These are phyloP conservation scores for Myotis myotis DNA, from an alignment of 2,797 vertebrate genomes.

Conservation along the genomic window DNA sequence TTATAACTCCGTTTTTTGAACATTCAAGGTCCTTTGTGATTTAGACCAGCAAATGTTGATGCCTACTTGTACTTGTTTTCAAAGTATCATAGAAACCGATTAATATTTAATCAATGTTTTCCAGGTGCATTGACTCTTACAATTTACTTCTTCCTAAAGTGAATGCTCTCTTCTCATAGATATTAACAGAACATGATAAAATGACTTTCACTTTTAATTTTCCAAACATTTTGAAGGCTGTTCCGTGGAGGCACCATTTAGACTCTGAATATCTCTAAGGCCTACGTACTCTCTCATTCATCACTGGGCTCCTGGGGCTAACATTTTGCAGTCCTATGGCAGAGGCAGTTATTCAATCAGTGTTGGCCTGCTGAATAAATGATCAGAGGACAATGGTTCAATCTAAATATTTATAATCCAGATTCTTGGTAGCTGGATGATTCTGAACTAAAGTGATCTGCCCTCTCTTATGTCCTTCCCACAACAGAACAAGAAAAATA, in stretches of 20 bases:
- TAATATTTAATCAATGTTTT: constrained; percentile 58
- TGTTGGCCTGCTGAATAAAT: constrained; percentile 36
- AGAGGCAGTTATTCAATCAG: constrained; percentile 40
- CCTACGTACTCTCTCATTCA: constrained; percentile 30
- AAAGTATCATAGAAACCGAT: not conserved
- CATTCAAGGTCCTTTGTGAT: constrained; percentile 1
- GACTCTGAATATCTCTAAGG: not conserved
- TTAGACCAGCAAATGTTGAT: constrained; percentile 29
- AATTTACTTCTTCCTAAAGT: constrained; percentile 52
- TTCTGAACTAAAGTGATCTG: not conserved
- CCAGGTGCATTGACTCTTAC: constrained; percentile 16
- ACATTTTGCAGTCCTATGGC: not conserved
- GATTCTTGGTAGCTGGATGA: not conserved
- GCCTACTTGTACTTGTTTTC: constrained; percentile 33
- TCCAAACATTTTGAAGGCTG: constrained; percentile 54
- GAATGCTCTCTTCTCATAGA: constrained; percentile 39
- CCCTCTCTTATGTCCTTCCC: not conserved
- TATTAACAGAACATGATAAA: constrained; percentile 47
- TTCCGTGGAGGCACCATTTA: not conserved
- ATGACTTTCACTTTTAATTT: constrained; percentile 61
- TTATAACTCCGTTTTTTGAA: not conserved
- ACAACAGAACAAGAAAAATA: not conserved
- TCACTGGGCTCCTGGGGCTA: not conserved
- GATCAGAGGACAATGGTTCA: constrained; percentile 4
- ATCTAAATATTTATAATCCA: constrained; percentile 54